phyloP scores from a whole-genome alignment of 2,797 vertebrate genomes.

The Harpia harpyja region DNA sequence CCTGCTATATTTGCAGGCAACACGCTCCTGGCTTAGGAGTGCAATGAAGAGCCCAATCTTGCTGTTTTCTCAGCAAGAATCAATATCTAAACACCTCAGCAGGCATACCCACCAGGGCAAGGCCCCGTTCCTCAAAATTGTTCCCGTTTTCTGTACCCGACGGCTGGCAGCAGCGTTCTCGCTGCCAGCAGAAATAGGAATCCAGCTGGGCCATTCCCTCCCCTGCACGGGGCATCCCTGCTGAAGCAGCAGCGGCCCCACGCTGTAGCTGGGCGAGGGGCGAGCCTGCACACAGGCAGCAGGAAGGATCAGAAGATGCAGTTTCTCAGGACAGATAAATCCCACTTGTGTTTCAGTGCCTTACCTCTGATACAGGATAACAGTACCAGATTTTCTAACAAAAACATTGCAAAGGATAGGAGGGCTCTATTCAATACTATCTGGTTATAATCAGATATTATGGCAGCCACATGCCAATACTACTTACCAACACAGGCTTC shows the following conservation, averaged over 20 bases:
- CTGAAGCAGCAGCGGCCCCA: rapidly evolving
- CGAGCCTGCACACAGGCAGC: not conserved
- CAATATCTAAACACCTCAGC: not conserved
- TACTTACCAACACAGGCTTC: not conserved
- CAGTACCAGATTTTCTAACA: not conserved
- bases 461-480: not conserved
- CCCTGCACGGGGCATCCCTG: not conserved
- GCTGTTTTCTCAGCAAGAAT: not conserved
- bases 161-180: rapidly evolving
- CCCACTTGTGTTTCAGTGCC: not conserved
- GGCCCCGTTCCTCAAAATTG: not conserved
- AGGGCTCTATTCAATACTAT: not conserved
- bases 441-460: not conserved
- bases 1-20: not conserved
- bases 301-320: not conserved
- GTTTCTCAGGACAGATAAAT: not conserved
- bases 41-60: not conserved
- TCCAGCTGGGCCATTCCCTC: not conserved
- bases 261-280: rapidly evolving
- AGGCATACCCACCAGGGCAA: not conserved
- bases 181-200: not conserved
- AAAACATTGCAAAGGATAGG: not conserved
- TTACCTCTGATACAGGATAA: not conserved
- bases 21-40: not conserved
- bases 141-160: not conserved